phyloP scores from a whole-genome alignment of 2,113 vertebrate species.

The Bufo bufo region DNA sequence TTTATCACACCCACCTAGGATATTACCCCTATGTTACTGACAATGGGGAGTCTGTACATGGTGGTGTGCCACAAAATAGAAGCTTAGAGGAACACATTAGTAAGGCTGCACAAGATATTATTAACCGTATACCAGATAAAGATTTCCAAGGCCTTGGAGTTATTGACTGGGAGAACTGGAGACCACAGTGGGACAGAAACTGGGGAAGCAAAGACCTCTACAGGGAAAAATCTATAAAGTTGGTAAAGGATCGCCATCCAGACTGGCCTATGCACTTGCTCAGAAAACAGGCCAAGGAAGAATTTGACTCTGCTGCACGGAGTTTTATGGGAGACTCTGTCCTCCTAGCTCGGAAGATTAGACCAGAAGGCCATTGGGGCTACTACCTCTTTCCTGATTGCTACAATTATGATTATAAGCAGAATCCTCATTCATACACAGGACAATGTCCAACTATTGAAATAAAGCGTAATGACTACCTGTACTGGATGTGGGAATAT shows the following conservation, averaged over 20 bases:
- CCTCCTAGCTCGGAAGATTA: conserved; percentile 76
- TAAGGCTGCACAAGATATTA: conserved; percentile 81
- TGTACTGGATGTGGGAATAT: conserved; percentile 88
- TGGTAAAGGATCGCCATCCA: conserved; percentile 79
- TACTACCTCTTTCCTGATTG: conserved; percentile 92
- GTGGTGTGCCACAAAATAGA: conserved; percentile 87
- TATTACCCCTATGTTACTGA: conserved; percentile 85
- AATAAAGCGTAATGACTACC: conserved; percentile 79
- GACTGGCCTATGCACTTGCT: conserved; percentile 82
- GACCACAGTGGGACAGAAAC: conserved; percentile 89
- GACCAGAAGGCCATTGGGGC: conserved; percentile 83
- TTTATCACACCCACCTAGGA: conserved; percentile 87
- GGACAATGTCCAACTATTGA: conserved; percentile 86
- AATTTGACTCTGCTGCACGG: conserved; percentile 83
- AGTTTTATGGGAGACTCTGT: conserved; percentile 86
- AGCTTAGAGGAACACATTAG: conserved; percentile 82
- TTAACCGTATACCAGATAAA: conserved; percentile 77
- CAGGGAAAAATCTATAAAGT: conserved; percentile 82
- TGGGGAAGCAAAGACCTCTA: conserved; percentile 87
- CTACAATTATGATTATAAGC: conserved; percentile 90
- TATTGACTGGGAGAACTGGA: conserved; percentile 93
- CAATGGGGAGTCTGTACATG: conserved; percentile 74
- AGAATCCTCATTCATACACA: conserved; percentile 78
- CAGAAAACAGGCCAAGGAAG: conserved; percentile 78
- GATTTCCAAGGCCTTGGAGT: conserved; percentile 84